phyloP scores from a whole-genome alignment of 2,113 vertebrate genomes.

The Gnathonemus longibarbis region DNA sequence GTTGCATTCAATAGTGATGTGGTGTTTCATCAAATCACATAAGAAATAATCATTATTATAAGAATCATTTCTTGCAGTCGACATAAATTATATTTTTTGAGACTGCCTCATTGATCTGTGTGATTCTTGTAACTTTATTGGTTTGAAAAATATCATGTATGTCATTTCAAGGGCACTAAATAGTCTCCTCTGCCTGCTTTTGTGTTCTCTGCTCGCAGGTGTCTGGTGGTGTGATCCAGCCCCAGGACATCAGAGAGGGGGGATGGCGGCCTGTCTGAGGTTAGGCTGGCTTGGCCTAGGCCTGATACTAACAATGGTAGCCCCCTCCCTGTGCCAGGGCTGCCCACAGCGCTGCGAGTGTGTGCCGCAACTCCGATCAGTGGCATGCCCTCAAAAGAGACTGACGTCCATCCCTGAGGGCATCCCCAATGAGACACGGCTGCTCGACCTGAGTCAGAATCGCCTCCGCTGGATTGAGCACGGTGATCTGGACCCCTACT shows the following conservation, averaged over 20 bases:
- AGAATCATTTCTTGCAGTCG: neutral
- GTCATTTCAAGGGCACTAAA: neutral
- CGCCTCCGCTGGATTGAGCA: constrained; percentile 88
- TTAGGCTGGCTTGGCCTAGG: constrained; percentile 63
- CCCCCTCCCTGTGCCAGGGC: constrained; percentile 43
- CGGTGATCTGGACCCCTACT: constrained; percentile 69
- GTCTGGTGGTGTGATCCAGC: constrained; percentile 57
- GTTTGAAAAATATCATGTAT: neutral
- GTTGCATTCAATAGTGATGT: neutral
- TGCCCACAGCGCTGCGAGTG: constrained; percentile 91
- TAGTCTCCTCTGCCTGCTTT: neutral
- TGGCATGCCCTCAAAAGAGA: constrained; percentile 78
- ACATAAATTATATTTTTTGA: neutral
- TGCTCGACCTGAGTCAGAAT: constrained; percentile 85
- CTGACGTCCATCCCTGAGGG: constrained; percentile 80
- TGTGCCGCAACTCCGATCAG: constrained; percentile 58
- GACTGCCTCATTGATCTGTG: neutral
- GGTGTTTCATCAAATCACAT: neutral
- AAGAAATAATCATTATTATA: neutral
- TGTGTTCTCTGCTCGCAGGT: constrained; percentile 54
- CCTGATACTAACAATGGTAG: constrained; percentile 55
- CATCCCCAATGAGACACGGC: constrained; percentile 76
- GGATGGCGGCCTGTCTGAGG: constrained; percentile 54
- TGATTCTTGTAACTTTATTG: neutral
- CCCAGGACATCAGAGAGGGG: constrained; percentile 48